Evolutionary conservation across 2,113 vertebrate species (phyloP).

Genomic region (Oostethus manadensis): DNA sequence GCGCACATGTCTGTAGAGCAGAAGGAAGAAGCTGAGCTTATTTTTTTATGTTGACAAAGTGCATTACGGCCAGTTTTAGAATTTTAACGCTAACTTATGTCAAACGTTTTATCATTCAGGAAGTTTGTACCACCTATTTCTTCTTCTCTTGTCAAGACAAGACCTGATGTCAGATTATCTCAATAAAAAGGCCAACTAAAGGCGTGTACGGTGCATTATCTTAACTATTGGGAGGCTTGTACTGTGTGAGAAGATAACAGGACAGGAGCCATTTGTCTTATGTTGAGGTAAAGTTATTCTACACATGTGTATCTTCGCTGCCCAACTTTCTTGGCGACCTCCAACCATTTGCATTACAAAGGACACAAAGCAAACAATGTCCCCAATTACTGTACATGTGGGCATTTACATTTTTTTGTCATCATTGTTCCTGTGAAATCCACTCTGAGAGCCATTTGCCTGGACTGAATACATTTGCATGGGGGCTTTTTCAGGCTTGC

Average conservation of each 20-base stretch:
- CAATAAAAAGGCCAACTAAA: conserved; percentile 48
- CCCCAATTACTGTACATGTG: conserved; percentile 56
- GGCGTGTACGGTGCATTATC: conserved; percentile 45
- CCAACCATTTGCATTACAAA: conserved; percentile 69
- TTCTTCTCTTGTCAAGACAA: conserved; percentile 43
- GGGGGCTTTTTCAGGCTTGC: conserved; percentile 16
- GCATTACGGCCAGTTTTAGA: neutral
- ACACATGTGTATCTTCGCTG: conserved; percentile 12
- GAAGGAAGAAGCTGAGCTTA: too few species aligned
- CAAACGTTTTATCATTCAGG: too few species aligned
- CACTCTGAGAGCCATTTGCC: conserved; percentile 60
- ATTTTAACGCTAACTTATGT: neutral
- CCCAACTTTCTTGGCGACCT: conserved; percentile 40
- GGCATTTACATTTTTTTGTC: conserved; percentile 65
- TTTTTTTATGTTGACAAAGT: neutral
- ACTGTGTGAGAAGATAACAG: conserved; percentile 50
- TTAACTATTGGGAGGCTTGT: conserved; percentile 31
- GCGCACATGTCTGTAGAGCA: too few species aligned
- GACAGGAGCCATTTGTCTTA: conserved; percentile 25
- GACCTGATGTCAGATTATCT: conserved; percentile 54
- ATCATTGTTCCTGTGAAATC: conserved; percentile 69
- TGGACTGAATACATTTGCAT: conserved; percentile 60
- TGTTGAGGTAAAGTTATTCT: conserved; percentile 16
- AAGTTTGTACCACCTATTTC: neutral
- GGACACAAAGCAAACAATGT: conserved; percentile 56